Conservation (phyloP, 2,113 vertebrate species). For the Cyanoderma ruficeps region DNA sequence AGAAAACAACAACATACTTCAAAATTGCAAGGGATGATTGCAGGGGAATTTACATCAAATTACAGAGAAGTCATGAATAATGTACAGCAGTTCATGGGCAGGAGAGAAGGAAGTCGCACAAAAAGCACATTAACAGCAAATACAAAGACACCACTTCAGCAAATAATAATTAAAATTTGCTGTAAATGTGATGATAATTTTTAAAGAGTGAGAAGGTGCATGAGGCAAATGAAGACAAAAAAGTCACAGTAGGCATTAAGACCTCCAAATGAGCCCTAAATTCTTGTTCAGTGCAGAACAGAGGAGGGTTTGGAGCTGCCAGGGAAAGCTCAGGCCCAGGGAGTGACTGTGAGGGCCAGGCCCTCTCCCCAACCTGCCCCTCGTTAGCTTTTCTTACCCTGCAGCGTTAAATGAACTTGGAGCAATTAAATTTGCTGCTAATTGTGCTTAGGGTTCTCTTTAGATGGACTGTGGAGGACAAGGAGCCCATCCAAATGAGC, state of each 20-base stretch:
- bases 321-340: not conserved
- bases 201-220: not conserved
- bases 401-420: not conserved
- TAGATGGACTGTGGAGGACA: not conserved
- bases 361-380: not conserved
- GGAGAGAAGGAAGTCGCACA: not conserved
- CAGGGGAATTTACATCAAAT: slow-evolving; percentile 23
- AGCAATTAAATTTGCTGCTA: not conserved
- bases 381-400: not conserved
- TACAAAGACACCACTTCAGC: not conserved
- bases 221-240: not conserved
- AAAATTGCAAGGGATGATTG: slow-evolving; percentile 6
- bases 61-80: slow-evolving; percentile 4
- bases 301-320: not conserved
- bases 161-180: slow-evolving; percentile 15
- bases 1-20: not conserved
- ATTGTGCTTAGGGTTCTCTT: not conserved
- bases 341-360: not conserved
- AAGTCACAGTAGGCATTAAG: not conserved
- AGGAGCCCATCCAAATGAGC: not conserved
- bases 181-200: not conserved
- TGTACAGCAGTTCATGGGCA: not conserved
- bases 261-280: not conserved
- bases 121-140: not conserved
- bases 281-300: not conserved